Conservation (phyloP, 2,113 vertebrate species). For the Aspidoscelis tigris region DNA sequence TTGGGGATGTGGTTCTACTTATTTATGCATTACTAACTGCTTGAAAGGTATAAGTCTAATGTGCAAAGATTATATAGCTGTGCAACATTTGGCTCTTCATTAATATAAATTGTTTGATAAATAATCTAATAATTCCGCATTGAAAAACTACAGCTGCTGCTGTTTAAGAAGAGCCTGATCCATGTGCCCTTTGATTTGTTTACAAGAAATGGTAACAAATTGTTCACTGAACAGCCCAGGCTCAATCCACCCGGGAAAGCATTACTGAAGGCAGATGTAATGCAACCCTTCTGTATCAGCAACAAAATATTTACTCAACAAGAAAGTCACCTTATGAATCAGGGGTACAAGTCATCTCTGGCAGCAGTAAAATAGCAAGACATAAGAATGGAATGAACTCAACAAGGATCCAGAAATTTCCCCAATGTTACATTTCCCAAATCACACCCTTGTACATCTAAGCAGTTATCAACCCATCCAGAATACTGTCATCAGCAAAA, state of each 20-base stretch:
- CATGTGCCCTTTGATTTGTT: constrained; percentile 31
- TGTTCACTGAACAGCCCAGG: constrained; percentile 28
- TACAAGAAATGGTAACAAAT: constrained; percentile 37
- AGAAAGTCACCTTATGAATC: constrained; percentile 50
- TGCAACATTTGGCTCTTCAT: constrained; percentile 1
- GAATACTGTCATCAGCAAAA: background rate
- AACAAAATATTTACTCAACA: constrained; percentile 41
- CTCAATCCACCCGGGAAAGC: constrained; percentile 29
- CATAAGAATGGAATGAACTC: constrained; percentile 29
- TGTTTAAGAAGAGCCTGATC: constrained; percentile 20
- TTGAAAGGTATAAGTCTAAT: constrained; percentile 43
- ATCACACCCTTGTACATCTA: constrained; percentile 31
- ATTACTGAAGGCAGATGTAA: constrained; percentile 31
- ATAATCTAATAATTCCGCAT: constrained; percentile 19
- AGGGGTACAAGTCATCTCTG: constrained; percentile 32
- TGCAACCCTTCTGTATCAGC: constrained; percentile 16
- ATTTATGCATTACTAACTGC: constrained; percentile 31
- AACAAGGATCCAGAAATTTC: constrained; percentile 15
- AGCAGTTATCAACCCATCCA: background rate
- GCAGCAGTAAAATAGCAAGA: constrained; percentile 43
- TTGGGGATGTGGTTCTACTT: background rate
- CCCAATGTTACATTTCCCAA: constrained; percentile 33
- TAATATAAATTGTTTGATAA: constrained; percentile 20
- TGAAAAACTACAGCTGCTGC: background rate
- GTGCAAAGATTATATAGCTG: background rate